Evolutionary conservation across 2,797 vertebrate genomes (phyloP).

Genomic region (Pterois miles): DNA sequence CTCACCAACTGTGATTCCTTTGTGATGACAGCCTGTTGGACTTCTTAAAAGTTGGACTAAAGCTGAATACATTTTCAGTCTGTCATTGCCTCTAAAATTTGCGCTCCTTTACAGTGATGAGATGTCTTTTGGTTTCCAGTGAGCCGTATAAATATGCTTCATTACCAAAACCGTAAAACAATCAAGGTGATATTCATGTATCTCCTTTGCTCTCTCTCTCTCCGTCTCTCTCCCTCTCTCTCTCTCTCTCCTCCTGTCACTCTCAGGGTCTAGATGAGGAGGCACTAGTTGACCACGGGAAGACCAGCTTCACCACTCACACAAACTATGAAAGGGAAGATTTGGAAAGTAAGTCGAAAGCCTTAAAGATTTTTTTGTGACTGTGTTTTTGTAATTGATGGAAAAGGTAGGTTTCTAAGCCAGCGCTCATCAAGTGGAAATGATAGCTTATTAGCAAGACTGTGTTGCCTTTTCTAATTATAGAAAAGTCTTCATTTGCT

Average conservation of each 20-base stretch:
- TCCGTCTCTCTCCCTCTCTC: background rate
- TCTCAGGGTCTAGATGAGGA: conserved; percentile 95
- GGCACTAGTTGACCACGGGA: conserved; percentile 96
- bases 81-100: background rate
- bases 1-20: background rate
- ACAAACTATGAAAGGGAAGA: conserved; percentile 95
- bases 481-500: background rate
- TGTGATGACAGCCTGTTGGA: background rate
- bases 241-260: background rate
- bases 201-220: background rate
- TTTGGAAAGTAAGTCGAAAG: conserved; percentile 91
- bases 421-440: background rate
- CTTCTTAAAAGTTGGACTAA: background rate
- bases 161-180: background rate
- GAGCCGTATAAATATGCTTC: background rate
- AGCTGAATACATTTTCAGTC: background rate
- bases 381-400: background rate
- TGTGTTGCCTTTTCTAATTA: background rate
- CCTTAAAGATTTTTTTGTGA: background rate
- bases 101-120: background rate
- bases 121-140: background rate
- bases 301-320: conserved; percentile 92
- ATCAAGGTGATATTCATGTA: background rate
- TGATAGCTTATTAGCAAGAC: background rate
- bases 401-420: background rate